Percentiles rank a stretch among this genome's conserved stretches.
Evolutionary conservation across 2,797 vertebrate genomes (phyloP).

Genomic region (Enteromius thamalakanensis): DNA sequence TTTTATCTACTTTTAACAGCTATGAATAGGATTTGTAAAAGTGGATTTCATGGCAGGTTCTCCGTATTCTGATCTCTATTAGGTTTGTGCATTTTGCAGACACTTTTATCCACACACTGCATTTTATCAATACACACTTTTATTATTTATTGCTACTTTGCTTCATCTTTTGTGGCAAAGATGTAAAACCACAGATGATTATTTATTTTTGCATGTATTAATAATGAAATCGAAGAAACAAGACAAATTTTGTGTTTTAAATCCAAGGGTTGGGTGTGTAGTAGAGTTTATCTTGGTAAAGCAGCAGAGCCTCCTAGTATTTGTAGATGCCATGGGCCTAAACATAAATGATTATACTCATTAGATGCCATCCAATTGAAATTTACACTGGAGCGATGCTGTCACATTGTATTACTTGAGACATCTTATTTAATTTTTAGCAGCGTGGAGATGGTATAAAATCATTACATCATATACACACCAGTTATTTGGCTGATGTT

Average conservation of each 20-base stretch:
- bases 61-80: not conserved
- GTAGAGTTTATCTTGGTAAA: constrained; percentile 4
- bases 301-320: not conserved
- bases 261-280: not conserved
- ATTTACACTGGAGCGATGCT: constrained; percentile 24
- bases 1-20: not conserved
- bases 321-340: constrained; percentile 12
- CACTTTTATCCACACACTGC: not conserved
- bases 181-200: not conserved
- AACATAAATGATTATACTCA: constrained; percentile 26
- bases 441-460: constrained; percentile 11
- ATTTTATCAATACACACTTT: not conserved
- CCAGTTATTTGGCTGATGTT: constrained; percentile 30
- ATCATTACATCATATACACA: constrained; percentile 3
- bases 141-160: not conserved
- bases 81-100: not conserved
- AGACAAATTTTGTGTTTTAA: not conserved
- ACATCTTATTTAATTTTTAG: constrained; percentile 33
- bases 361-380: constrained; percentile 29
- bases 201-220: not conserved
- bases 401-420: constrained; percentile 38
- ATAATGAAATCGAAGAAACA: not conserved
- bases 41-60: not conserved
- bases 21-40: not conserved
- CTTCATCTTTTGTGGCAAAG: no score